Evolutionary conservation across 2,113 vertebrate genomes (phyloP), one percentile per base, ranked within the genome.

Genomic region (Amia ocellicauda): DNA sequence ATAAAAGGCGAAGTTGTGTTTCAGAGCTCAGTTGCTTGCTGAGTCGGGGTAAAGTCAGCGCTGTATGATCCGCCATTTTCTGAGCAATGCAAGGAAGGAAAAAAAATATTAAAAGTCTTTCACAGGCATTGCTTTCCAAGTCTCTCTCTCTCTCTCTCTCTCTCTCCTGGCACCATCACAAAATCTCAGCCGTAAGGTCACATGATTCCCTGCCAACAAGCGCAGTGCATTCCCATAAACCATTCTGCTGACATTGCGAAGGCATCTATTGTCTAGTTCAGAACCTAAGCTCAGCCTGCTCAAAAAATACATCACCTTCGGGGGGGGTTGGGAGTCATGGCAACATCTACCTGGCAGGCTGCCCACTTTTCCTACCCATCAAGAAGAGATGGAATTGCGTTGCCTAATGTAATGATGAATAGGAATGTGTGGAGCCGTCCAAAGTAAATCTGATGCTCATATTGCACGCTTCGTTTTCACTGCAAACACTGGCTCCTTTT

Each of bases 181-280:
- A 92, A 93, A 90, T 90, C 89, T 85, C 86, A 88, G 90, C 84
- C 85, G 79, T 89, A 82, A 89, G 87, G 91, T 96, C 90, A 93
- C 90, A 88, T 93, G 90, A 90, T 83, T 84, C 91, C 88, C 89
- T 88, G 88, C 86, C 91, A 92, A 88, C 91, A 87, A 91, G 83
- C 80, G 31, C 86, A 89, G 88, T 86, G 85, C 91, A 89, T 94
- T 94, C 90, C 91, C 87, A 88, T 82, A 90, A 90, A 91, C 86
- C 84, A 88, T 92, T 95, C 89, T 91, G 92, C 93, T 92, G 92
- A 95, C 91, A 88, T 82, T 90, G 92, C 90, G 82, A 94, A 95
- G 94, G 93, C 89, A 92, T 93, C 93, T 95, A 94, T 94, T 95
- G 91, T 96, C 91, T 93, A 85, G 88, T 93, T 91, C 90, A 90